Evolutionary conservation across 1,140 invertebrate genomes (phyloP), one percentile per base, ranked within the genome.

Genomic region (Centruroides sculpturatus): DNA sequence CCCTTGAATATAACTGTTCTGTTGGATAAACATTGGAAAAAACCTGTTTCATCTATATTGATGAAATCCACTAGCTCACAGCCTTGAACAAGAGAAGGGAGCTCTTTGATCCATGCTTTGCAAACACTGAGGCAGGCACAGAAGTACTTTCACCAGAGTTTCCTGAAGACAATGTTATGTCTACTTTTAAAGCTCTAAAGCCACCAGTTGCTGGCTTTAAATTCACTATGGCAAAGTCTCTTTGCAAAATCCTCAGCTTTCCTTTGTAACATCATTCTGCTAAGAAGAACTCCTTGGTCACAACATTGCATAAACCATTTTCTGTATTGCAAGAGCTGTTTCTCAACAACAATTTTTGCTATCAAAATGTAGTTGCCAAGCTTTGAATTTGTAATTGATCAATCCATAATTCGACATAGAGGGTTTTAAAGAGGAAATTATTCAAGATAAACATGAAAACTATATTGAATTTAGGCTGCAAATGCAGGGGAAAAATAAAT

Each of bases 11-110:
- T 41, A 3, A 51, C 6, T 12, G 35, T 59, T 46, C 52, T 52
- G 7, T 47, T 8, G 4, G 57, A 49, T 12, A 41, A 9, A 35
- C 10, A n/a, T 46, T n/a, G 8, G 36, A 1, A 59, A 46, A 59
- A 59, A 4, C 57, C 57, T 12, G 57, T 53, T 53, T 59, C 57
- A 59, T 51, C 57, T 12, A 13, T 8, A 46, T 59, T 59, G 41
- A 52, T 52, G 6, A 59, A 10, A 46, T 52, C 36, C 41, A 11
- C 5, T 36, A 48, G 35, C 3, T 12, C 23, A 35, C 52, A 59
- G 8, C 41, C 10, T n/a, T 51, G 7, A 36, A 51, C 4, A 8
- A 59, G 35, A n/a, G 8, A 10, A 34, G 3, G 3, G 4, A 51
- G n/a, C n/a, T 41, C 11, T 5, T 41, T 41, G 5, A 10, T 35